A percentile compares a stretch with the other conserved stretches of the same genome.
Conservation (phyloP, 2,888 invertebrate species). For the Dugesia japonica region DNA sequence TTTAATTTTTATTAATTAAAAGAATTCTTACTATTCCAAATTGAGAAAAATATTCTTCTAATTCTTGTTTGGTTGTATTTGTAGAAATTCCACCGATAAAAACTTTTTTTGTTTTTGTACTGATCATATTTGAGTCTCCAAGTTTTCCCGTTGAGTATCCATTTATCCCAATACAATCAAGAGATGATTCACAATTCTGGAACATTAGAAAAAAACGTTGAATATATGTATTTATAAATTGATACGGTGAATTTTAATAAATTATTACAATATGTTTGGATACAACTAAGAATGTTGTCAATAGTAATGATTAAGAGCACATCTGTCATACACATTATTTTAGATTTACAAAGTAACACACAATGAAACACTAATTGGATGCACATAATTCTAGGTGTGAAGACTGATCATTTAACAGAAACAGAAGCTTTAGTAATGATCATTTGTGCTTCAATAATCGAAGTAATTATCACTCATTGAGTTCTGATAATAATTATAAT, state of each 20-base stretch:
- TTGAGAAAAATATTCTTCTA: conserved; percentile 4
- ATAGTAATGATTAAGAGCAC: background rate
- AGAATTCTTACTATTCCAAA: background rate
- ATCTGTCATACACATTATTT: background rate
- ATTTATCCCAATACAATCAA: conserved; percentile 5
- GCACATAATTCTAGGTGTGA: background rate
- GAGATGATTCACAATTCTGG: background rate
- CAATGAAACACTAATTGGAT: background rate
- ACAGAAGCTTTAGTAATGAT: background rate
- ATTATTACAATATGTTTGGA: background rate
- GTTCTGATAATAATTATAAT: background rate
- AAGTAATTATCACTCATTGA: background rate
- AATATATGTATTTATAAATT: too few relatives aligned
- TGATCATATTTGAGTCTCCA: background rate
- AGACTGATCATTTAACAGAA: background rate
- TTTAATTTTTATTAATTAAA: background rate
- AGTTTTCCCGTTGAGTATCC: background rate
- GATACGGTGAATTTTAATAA: too few relatives aligned
- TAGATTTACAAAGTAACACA: background rate
- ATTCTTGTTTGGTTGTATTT: conserved; percentile 8
- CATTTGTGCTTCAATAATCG: background rate
- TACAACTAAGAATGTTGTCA: conserved; percentile 9
- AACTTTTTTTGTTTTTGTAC: background rate
- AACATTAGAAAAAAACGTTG: background rate
- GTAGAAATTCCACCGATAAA: conserved; percentile 13